Conservation (phyloP, 1,140 invertebrate species). For the Bombus affinis region DNA sequence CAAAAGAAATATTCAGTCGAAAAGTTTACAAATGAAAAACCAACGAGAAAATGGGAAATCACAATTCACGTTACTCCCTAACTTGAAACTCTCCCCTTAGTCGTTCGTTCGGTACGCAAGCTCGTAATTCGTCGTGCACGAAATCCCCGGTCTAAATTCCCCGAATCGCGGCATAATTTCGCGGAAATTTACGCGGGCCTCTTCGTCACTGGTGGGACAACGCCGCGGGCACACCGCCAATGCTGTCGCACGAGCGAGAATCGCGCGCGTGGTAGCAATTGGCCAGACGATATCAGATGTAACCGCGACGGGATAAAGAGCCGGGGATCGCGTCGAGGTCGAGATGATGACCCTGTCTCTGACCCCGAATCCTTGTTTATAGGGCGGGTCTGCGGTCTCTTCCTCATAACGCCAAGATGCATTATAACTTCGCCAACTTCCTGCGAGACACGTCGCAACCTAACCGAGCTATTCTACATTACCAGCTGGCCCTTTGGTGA, state of each 20-base stretch:
- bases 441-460: constrained; percentile 89
- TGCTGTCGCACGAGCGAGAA: constrained; percentile 42
- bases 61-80: neutral
- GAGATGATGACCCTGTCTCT: constrained; percentile 27
- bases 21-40: neutral
- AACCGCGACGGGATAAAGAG: neutral
- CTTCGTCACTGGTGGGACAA: constrained; percentile 63
- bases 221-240: constrained; percentile 68
- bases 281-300: constrained; percentile 41
- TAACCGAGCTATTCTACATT: constrained; percentile 90
- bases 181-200: constrained; percentile 39
- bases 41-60: neutral
- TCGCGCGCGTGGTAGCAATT: constrained; percentile 32
- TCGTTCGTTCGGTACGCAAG: neutral
- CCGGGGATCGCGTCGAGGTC: constrained; percentile 27
- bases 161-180: constrained; percentile 42
- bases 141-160: neutral
- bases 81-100: neutral
- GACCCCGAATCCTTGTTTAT: constrained; percentile 75
- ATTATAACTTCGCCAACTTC: constrained; percentile 96
- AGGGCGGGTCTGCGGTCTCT: constrained; percentile 91
- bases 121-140: neutral
- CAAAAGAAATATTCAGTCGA: too few species aligned
- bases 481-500: constrained; percentile 91
- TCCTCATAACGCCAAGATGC: constrained; percentile 94